Evolutionary conservation across 2,113 vertebrate genomes (phyloP).

Genomic region (Pipa parva): DNA sequence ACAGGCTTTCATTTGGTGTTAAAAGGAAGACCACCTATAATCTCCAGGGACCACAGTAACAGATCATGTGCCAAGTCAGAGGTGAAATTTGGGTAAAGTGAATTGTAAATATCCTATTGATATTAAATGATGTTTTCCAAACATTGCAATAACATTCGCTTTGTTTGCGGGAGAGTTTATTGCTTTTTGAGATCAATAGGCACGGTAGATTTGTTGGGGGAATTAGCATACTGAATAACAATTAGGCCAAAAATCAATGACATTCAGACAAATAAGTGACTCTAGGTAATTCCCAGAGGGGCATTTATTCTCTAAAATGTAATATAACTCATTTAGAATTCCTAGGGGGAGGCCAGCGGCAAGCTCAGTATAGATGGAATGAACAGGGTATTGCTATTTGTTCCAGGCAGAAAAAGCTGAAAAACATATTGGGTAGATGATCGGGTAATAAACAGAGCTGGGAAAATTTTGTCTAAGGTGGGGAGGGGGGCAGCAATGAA

Average conservation of each 20-base stretch:
- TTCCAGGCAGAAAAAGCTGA: constrained; percentile 35
- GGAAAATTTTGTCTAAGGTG: constrained; percentile 25
- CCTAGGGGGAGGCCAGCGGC: constrained; percentile 36
- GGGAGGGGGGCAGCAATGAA: too few species aligned
- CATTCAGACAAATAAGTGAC: constrained; percentile 84
- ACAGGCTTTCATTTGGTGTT: too few species aligned
- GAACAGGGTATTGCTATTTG: constrained; percentile 15
- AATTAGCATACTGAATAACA: constrained; percentile 94
- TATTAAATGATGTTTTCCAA: constrained; percentile 88
- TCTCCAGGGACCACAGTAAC: constrained; percentile 52
- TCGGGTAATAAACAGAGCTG: constrained; percentile 26
- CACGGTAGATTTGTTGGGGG: constrained; percentile 83
- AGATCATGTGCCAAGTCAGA: constrained; percentile 59
- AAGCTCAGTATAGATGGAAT: constrained; percentile 15
- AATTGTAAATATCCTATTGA: constrained; percentile 84
- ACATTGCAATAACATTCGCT: constrained; percentile 89
- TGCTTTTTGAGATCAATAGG: constrained; percentile 83
- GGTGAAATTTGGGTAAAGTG: constrained; percentile 79
- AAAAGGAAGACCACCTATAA: constrained; percentile 16
- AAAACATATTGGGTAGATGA: constrained; percentile 37
- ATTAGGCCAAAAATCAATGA: constrained; percentile 88
- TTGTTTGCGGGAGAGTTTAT: constrained; percentile 86
- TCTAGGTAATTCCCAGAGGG: constrained; percentile 74
- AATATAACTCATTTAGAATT: constrained; percentile 68
- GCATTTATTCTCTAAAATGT: constrained; percentile 62